Evolutionary conservation across 2,797 vertebrate genomes (phyloP).

Genomic region (Sebastes trivittatus): DNA sequence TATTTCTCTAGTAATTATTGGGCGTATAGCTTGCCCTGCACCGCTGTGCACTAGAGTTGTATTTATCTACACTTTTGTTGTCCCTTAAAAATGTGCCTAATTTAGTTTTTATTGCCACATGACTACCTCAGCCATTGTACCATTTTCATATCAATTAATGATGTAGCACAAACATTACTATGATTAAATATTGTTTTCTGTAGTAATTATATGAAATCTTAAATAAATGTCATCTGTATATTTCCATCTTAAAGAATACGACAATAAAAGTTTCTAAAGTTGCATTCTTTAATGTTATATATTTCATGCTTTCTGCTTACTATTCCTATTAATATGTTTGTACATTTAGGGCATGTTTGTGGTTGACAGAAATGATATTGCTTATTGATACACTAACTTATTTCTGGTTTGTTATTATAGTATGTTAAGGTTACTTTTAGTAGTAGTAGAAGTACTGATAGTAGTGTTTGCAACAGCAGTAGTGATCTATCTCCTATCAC

Average conservation of each 20-base stretch:
- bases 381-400: not conserved
- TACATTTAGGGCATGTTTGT: not conserved
- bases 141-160: conserved; percentile 30
- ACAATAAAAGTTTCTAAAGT: conserved; percentile 32
- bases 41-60: conserved; percentile 18
- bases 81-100: conserved; percentile 40
- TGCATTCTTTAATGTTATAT: not conserved
- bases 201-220: conserved; percentile 15
- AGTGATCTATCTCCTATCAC: not conserved
- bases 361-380: not conserved
- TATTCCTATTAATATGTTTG: not conserved
- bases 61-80: conserved; percentile 48
- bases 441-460: not conserved
- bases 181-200: conserved; percentile 14
- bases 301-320: not conserved
- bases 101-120: conserved; percentile 38
- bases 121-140: conserved; percentile 60
- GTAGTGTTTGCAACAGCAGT: not conserved
- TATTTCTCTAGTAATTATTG: not conserved
- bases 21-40: not conserved
- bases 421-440: not conserved
- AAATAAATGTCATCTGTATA: conserved; percentile 20
- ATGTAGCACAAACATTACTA: conserved; percentile 1
- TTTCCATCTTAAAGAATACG: not conserved
- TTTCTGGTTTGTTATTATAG: not conserved